phyloP scores from a whole-genome alignment of 2,797 vertebrate species.

The Streptopelia turtur region DNA sequence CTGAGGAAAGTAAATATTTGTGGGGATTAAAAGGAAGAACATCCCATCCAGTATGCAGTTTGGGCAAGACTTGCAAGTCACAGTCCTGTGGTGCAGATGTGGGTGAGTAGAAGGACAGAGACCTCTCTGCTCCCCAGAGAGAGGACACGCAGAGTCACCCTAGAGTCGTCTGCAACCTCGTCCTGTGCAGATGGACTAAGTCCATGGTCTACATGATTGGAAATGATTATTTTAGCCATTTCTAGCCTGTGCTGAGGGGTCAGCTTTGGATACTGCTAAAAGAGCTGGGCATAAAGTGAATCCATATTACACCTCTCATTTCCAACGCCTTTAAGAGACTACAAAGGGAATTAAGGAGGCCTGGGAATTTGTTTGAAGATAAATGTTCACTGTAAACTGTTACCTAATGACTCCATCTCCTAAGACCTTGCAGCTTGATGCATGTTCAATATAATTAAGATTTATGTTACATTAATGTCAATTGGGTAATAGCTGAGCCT shows the following conservation, averaged over 20 bases:
- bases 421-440: neutral
- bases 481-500: neutral
- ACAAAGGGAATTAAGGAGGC: conserved; percentile 6
- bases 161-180: neutral
- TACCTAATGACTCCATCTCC: conserved; percentile 12
- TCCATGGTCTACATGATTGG: neutral
- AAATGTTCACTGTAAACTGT: conserved; percentile 25
- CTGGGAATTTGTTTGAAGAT: conserved; percentile 19
- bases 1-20: neutral
- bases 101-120: neutral
- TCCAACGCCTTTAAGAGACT: neutral
- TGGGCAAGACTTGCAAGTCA: neutral
- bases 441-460: conserved; percentile 56
- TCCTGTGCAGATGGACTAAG: neutral
- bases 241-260: neutral
- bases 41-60: neutral
- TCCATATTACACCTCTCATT: neutral
- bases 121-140: neutral
- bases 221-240: neutral
- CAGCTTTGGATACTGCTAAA: neutral
- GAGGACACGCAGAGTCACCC: neutral
- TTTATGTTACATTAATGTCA: conserved; percentile 59
- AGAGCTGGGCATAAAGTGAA: neutral
- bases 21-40: neutral
- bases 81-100: neutral